These are phyloP conservation scores for Prolemur simus DNA, from an alignment of 2,113 vertebrate species.

Conservation along the genomic window DNA sequence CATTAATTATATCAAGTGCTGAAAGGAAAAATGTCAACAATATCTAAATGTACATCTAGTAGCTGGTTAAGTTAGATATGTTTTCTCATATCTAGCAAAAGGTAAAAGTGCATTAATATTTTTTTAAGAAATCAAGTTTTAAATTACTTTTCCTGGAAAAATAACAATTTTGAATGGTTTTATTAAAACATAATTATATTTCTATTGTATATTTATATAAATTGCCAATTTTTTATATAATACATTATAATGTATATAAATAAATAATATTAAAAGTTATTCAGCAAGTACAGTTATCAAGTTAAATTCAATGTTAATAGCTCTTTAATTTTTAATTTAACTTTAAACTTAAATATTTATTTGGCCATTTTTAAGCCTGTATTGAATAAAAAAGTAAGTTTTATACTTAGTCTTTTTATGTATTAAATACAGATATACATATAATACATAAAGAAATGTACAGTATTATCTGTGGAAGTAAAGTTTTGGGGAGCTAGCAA, in stretches of 20 bases:
- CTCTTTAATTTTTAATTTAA: slow-evolving; percentile 41
- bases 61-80: background rate
- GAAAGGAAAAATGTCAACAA: background rate
- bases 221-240: background rate
- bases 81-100: slow-evolving; percentile 16
- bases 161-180: background rate
- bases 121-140: background rate
- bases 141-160: background rate
- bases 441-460: background rate
- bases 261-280: background rate
- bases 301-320: background rate
- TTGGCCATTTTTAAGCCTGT: background rate
- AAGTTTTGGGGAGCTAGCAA: background rate
- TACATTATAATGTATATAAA: background rate
- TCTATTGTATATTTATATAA: background rate
- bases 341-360: slow-evolving; percentile 29
- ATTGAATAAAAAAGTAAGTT: background rate
- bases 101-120: background rate
- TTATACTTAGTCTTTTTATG: background rate
- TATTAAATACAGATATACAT: background rate
- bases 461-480: background rate
- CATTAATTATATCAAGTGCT: background rate
- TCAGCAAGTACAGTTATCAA: background rate
- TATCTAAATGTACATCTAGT: background rate
- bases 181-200: background rate